Evolutionary conservation across 2,888 invertebrate genomes (phyloP), one percentile per base, ranked within the genome.

Genomic region (Nomada goodeniana): DNA sequence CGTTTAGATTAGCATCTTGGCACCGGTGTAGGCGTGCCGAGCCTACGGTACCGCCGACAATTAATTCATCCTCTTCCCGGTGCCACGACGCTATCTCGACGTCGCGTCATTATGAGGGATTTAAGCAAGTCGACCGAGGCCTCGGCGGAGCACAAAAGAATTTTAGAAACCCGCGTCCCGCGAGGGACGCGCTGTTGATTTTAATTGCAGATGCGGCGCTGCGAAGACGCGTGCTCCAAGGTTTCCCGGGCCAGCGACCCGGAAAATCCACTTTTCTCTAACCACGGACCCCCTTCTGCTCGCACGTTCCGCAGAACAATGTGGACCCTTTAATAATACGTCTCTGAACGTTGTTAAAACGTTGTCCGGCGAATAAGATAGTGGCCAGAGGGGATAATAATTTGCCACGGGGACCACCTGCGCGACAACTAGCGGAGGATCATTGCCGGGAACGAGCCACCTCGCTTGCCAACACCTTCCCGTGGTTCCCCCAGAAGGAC

Each of bases 1-100:
- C 78, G 57, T 69, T 69, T 69, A 64, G 63, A 76, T 79, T 63
- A 69, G 20, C 68, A 23, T 68, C 52, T 68, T n/a, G 36, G 42
- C 59, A 50, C 50, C 59, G 23, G 3, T 42, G 23, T 2, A n/a
- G 59, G 15, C 20, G 23, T 9, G 20, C 26, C 57, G n/a, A 26
- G 57, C 57, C 64, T 47, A 61, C 44, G 23, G 53, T 26, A 20
- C 10, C 13, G 5, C 29, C 44, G 53, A 13, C 53, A 67, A 67
- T 77, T 74, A 65, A 67, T 77, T 77, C 67, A 20, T 74, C 50
- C 70, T 20, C 59, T 61, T 61, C 44, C 44, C 67, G 47, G n/a
- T 20, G 15, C 23, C 26, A 1, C 64, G 73, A 52, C 44, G 9
- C 44, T 64, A 76, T 73, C 59, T 23, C 11, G 10, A 42, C 42